Evolutionary conservation across 2,888 invertebrate species (phyloP), one percentile per base, ranked within the genome.

Genomic region (Micoletzkya japonica): DNA sequence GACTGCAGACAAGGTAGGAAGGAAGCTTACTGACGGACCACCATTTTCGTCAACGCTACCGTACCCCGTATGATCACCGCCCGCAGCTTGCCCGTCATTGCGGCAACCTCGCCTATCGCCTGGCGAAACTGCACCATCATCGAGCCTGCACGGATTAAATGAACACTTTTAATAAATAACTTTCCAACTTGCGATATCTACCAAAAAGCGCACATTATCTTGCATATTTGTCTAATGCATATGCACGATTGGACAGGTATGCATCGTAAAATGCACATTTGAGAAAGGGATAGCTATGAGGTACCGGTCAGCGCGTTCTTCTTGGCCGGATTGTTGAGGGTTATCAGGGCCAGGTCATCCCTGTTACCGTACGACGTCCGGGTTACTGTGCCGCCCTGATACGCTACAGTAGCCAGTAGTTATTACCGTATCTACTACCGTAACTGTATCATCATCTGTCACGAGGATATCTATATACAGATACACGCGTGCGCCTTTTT

Each of bases 301-400:
- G 24, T 52, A 63, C 63, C 63, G 49, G 63, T 63, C 63, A 63
- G 30, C 10, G 63, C 63, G 63, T 63, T 63, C 34, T 63, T 63
- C 63, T 63, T 63, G n/a, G 49, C 63, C 32, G 63, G 63, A 63
- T 63, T 50, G 50, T 63, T 50, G 10, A 63, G 63, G 2, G 63
- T 63, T 44, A 63, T n/a, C 34, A 63, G 49, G 1, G 63, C 63
- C 32, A 63, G 26, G 63, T 63, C 63, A n/a, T 49, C 44, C 50
- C 44, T 49, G 24, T 50, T 50, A 32, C 20, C 32, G 63, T 32
- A 63, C 20, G 44, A 4, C 7, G 63, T 14, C 32, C 63, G 63
- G 1, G 63, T 63, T 1, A 63, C 50, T 50, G 50, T 63, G 2
- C 63, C 63, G n/a, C 63, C 63, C 50, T 63, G 61, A 24, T n/a